Base-by-base conservation (phyloP, 2,888 invertebrate species). In the Lampropteryx suffumata region DNA sequence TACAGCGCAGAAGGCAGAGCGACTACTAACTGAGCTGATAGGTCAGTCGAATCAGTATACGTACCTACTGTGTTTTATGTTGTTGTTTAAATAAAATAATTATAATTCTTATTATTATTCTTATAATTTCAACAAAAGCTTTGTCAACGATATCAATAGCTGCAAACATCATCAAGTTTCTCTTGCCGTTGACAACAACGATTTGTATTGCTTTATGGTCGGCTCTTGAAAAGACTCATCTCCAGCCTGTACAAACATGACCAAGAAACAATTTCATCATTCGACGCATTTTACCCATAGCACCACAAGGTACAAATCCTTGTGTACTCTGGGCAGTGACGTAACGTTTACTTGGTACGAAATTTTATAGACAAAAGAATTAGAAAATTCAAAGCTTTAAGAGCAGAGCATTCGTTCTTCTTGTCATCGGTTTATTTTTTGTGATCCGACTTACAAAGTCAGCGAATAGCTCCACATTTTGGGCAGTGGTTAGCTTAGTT, bases 191-290 rank as follows among this genome's bases (percentile, higher is more conserved):
- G 36, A 45, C 41, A 68, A 67, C 67, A 60, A 65, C 67, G 64
- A 73, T 34, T 10, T 3, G 1, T 10, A 68, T 72, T 70, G 50
- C 66, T 66, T 64, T 72, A 72, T 58, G 61, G 62, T 71, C 70
- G 68, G 64, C 68, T 68, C 66, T 74, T 65, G 67, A 67, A 64
- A 59, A 71, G 79, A 81, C 84, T 79, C 78, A 79, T 83, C 73
- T 78, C 72, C 59, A 61, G 76, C 57, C 80, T 81, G 80, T 75
- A 82, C 76, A 84, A 86, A 88, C 79, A 86, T 75, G 78, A 67
- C 73, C 76, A 80, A 73, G 73, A 79, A 82, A 74, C 71, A 71
- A 77, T 84, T 83, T 80, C 82, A 78, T 85, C 84, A 83, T 76
- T 85, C 82, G 66, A 68, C 81, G 74, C 78, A 71, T 76, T 71